Conservation (phyloP, 2,113 vertebrate genomes). For the Cyanistes caeruleus region DNA sequence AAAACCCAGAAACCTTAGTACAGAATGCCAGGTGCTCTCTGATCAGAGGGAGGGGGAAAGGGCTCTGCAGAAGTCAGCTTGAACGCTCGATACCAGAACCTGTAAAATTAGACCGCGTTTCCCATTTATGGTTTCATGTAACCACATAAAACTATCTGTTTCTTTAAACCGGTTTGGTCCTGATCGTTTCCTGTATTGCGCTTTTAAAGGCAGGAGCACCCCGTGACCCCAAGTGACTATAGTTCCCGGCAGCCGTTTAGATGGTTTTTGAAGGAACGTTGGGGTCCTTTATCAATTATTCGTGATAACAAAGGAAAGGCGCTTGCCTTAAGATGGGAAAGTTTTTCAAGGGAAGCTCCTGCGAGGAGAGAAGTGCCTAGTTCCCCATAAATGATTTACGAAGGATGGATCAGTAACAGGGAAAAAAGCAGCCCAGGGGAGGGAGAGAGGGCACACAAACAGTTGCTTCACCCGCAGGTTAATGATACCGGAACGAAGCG, state of each 20-base stretch:
- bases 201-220: conserved; percentile 35
- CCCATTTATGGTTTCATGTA: conserved; percentile 35
- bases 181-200: conserved; percentile 37
- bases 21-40: background rate
- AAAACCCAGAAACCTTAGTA: background rate
- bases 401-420: conserved; percentile 40
- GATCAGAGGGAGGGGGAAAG: background rate
- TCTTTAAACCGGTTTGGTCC: conserved; percentile 53
- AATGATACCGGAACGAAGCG: background rate
- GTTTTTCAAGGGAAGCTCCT: conserved; percentile 54
- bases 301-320: conserved; percentile 23
- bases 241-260: conserved; percentile 38
- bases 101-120: conserved; percentile 16
- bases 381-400: conserved; percentile 56
- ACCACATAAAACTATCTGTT: conserved; percentile 35
- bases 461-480: conserved; percentile 1
- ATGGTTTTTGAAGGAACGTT: conserved; percentile 33
- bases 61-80: background rate
- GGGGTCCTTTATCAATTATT: conserved; percentile 43
- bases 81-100: background rate
- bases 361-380: background rate
- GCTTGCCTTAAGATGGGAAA: conserved; percentile 22
- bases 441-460: background rate
- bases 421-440: background rate
- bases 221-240: conserved; percentile 26